Conservation (phyloP, 1,140 invertebrate species). For the Myzus persicae region DNA sequence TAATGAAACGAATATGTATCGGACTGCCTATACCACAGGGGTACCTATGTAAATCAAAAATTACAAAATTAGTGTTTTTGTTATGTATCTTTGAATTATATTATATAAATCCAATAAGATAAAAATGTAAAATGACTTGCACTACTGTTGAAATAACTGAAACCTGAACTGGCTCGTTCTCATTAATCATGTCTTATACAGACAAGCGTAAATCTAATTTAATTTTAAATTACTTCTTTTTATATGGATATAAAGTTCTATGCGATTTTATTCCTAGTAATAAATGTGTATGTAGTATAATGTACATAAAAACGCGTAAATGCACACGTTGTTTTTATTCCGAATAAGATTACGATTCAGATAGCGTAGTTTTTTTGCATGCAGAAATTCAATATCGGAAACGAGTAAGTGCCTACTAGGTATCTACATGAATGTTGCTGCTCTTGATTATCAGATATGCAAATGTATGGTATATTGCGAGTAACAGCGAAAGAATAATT, state of each 20-base stretch:
- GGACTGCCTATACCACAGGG: not conserved
- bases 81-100: not conserved
- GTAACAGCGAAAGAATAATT: constrained; percentile 20
- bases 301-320: constrained; percentile 1
- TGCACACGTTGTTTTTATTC: not conserved
- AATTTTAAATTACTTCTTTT: constrained; percentile 45
- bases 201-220: constrained; percentile 30
- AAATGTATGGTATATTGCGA: not conserved
- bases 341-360: constrained; percentile 13
- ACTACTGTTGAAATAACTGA: constrained; percentile 1
- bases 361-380: not conserved
- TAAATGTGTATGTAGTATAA: not conserved
- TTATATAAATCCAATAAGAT: not conserved
- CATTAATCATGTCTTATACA: constrained; percentile 22
- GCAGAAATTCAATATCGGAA: constrained; percentile 19
- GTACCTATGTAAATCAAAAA: constrained; percentile 27
- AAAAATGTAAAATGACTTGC: constrained; percentile 30
- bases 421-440: not conserved
- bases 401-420: not conserved
- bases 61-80: not conserved
- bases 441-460: constrained; percentile 28
- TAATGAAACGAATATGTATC: not conserved
- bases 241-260: not conserved
- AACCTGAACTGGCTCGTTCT: not conserved
- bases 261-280: constrained; percentile 7